Conservation (phyloP, 64 coral and sea anemone species). For the Montipora sp. region DNA sequence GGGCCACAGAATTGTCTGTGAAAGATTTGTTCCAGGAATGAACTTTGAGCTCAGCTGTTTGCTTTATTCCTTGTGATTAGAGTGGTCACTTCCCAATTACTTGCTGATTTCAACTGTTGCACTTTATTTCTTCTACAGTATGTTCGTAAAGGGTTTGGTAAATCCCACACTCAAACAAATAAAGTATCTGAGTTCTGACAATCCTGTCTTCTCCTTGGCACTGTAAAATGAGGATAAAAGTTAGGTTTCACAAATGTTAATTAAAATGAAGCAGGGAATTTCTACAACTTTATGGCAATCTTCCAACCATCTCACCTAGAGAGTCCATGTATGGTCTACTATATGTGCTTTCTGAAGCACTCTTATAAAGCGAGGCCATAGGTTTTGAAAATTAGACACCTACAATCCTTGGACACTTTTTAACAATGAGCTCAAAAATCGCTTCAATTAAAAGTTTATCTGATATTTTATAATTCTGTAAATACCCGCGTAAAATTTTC, state of each 20-base stretch:
- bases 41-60: not conserved
- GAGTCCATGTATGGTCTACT: no score
- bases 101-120: not conserved
- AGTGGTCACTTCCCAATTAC: not conserved
- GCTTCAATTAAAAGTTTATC: no score
- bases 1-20: not conserved
- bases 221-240: conserved; percentile 34
- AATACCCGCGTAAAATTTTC: no score
- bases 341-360: no score
- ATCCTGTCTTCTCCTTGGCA: conserved; percentile 72
- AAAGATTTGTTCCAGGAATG: not conserved
- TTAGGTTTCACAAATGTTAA: not conserved
- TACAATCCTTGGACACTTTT: no score
- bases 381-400: no score
- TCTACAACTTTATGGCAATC: no score
- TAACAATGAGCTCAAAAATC: no score
- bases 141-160: conserved; percentile 13
- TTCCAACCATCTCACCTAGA: no score
- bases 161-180: conserved; percentile 70
- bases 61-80: not conserved
- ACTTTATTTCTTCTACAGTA: not conserved
- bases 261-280: no score
- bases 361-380: no score
- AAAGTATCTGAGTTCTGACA: conserved; percentile 76
- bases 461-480: no score